Evolutionary conservation across 2,888 invertebrate species (phyloP), one percentile per base, ranked within the genome.

Genomic region (Gnatocerus cornutus): DNA sequence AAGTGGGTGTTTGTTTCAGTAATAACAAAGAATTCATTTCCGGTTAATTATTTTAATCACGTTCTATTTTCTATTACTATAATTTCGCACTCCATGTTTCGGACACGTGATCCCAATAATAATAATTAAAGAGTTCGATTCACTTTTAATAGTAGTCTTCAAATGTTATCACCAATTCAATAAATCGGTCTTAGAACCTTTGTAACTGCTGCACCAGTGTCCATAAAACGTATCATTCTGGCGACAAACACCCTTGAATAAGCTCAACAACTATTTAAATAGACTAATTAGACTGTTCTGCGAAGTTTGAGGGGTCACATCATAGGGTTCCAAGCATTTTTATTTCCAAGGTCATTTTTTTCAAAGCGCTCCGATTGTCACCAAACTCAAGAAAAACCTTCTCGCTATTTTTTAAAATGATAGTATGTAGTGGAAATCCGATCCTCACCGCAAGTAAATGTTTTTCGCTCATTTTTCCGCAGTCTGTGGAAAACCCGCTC

Each of bases 221-320:
- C 2, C 21, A 21, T 3, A 21, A 21, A 21, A 21, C 12, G 9
- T 10, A 14, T 27, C 9, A 12, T 41, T 41, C 41, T 41, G 39
- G 21, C 16, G 27, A 8, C 13, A 13, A 8, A 56, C 56, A 3
- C 37, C 27, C 4, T 12, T n/a, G 1, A n/a, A 30, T 9, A 8
- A 7, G 7, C 4, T 33, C 37, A 41, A 56, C 13, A 56, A 27
- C 56, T 10, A 4, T 12, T 12, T 21, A 14, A 16, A 29, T 41
- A 8, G 0, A 10, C 21, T 10, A 27, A 14, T 27, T 12, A 27
- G 43, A 27, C 10, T 2, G 8, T 27, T 10, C 41, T 43, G 27
- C 41, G 29, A 56, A 41, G 56, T 56, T 43, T 56, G 56, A 56
- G 56, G 56, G 27, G 56, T 43, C 27, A 27, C 56, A 56, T 6